phyloP scores from a whole-genome alignment of 2,888 invertebrate genomes.

The Drosophila borealis region DNA sequence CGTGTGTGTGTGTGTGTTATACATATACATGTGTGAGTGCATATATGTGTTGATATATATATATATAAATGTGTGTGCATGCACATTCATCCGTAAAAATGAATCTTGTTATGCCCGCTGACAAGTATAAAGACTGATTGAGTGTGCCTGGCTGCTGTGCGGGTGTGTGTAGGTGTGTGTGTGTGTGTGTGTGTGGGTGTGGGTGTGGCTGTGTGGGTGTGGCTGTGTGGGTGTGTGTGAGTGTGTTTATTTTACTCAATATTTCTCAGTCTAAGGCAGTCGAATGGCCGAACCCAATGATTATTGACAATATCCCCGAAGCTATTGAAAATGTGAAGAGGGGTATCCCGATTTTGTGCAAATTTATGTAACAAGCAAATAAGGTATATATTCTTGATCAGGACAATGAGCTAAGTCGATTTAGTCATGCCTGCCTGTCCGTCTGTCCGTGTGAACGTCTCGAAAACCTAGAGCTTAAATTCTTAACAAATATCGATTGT shows the following conservation, averaged over 20 bases:
- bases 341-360: no score
- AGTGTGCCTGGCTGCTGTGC: neutral
- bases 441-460: no score
- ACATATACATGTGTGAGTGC: neutral
- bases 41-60: neutral
- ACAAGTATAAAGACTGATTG: constrained; percentile 46
- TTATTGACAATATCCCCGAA: constrained; percentile 4
- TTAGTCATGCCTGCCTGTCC: no score
- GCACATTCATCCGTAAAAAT: constrained; percentile 37
- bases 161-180: no score
- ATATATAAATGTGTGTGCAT: neutral
- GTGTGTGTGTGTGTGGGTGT: neutral
- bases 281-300: constrained; percentile 23
- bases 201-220: neutral
- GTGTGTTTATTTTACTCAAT: constrained; percentile 28
- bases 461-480: no score
- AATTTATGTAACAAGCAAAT: no score
- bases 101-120: constrained; percentile 39
- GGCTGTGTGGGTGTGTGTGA: neutral
- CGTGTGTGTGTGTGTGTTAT: neutral
- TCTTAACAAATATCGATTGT: no score
- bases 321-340: no score
- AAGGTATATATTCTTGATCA: no score
- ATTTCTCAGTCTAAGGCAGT: constrained; percentile 13
- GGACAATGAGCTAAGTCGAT: no score